Base-by-base conservation (phyloP, 2,113 vertebrate genomes). In the Gobiocypris rarus region DNA sequence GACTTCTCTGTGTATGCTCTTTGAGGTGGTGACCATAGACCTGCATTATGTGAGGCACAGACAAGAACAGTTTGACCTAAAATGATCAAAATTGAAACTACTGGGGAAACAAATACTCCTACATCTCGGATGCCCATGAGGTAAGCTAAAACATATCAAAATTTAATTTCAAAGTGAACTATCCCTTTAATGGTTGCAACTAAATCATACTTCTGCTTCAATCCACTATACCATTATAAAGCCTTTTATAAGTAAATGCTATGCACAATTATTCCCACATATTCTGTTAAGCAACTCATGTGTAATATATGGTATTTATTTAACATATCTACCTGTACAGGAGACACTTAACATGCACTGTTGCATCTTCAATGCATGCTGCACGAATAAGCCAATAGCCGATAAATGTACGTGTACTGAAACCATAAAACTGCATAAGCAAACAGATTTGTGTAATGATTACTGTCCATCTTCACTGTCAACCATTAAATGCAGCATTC, bases 161-260 rank as follows among this genome's bases (percentile, higher is more conserved):
- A n/a, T n/a, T n/a, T n/a, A n/a, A n/a, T n/a, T n/a, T n/a, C n/a
- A n/a, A n/a, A n/a, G n/a, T n/a, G n/a, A n/a, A n/a, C n/a, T n/a
- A n/a, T n/a, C n/a, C n/a, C n/a, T n/a, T n/a, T n/a, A 56, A 56
- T 43, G n/a, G 45, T 45, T 43, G 14, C n/a, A 19, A 61, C 14
- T 17, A 78, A 78, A 19, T 24, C 26, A n/a, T 73, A 4, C 0
- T 11, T 5, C n/a, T n/a, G 26, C 58, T 80, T 45, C 15, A 43
- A 79, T 41, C 34, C 22, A 59, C 75, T 75, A 77, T 77, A 28
- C 41, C 24, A 74, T 45, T 45, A 28, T 79, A 45, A 76, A 76
- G 31, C 1, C 8, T 19, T 2, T 56, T 45, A 24, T 50, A 50
- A 28, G 9, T 34, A 7, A 58, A 58, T 56, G 9, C 9, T 22